Conservation (phyloP, 2,113 vertebrate species). For the Microtus montanus region DNA sequence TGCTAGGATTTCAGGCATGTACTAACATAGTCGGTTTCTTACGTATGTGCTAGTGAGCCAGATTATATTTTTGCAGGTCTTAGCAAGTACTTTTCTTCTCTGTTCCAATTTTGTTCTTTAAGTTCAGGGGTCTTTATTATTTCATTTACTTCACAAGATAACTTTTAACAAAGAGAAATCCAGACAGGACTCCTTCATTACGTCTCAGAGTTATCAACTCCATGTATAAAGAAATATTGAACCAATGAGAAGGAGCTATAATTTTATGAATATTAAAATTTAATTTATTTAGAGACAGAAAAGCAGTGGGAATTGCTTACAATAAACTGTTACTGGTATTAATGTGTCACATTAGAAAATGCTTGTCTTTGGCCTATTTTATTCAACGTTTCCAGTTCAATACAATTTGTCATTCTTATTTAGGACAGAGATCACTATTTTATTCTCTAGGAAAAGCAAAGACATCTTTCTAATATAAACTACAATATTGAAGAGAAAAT, state of each 20-base stretch:
- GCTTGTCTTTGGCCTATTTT: not conserved
- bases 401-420: not conserved
- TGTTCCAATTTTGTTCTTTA: not conserved
- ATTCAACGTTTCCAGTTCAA: not conserved
- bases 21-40: not conserved
- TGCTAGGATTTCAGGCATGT: not conserved
- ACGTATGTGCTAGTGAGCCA: not conserved
- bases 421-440: not conserved
- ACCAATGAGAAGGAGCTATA: not conserved
- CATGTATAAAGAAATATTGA: not conserved
- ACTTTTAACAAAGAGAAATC: not conserved
- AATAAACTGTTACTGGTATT: not conserved
- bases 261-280: not conserved
- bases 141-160: not conserved
- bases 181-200: fast-evolving
- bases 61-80: not conserved
- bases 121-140: not conserved
- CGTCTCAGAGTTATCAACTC: not conserved
- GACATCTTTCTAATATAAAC: not conserved
- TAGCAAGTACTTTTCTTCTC: not conserved
- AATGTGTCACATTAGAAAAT: not conserved
- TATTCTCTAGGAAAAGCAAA: not conserved
- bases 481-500: not conserved
- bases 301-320: not conserved
- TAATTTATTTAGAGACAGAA: not conserved